These are phyloP conservation scores for Heliangelus exortis DNA, from an alignment of 2,797 vertebrate genomes.

Conservation along the genomic window DNA sequence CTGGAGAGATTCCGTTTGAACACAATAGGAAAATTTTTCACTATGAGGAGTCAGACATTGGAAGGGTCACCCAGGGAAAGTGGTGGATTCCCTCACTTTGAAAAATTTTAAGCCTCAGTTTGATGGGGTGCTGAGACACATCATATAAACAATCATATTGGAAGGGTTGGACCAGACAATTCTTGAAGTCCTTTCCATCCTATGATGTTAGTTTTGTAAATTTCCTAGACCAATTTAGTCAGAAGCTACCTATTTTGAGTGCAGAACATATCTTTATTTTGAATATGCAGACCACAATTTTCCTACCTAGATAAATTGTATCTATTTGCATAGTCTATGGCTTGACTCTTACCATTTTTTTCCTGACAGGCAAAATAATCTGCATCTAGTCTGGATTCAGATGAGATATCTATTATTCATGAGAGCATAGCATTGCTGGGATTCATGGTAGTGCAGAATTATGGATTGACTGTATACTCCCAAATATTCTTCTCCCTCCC, in stretches of 20 bases:
- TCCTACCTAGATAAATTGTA: not conserved
- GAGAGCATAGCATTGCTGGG: not conserved
- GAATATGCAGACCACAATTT: not conserved
- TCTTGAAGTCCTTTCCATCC: too few species aligned
- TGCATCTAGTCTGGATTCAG: not conserved
- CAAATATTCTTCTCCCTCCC: not conserved
- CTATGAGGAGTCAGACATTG: too few species aligned
- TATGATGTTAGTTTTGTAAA: not conserved
- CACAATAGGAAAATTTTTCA: too few species aligned
- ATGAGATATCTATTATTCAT: not conserved
- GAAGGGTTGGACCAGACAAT: too few species aligned
- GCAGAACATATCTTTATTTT: not conserved
- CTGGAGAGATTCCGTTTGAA: too few species aligned
- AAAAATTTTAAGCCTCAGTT: too few species aligned
- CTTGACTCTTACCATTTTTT: not conserved
- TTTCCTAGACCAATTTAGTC: not conserved
- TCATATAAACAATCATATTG: too few species aligned
- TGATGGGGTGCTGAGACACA: too few species aligned
- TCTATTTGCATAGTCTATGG: not conserved
- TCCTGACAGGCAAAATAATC: not conserved
- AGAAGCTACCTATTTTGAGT: not conserved
- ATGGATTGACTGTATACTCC: not conserved
- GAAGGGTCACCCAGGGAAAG: too few species aligned
- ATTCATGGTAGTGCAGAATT: not conserved
- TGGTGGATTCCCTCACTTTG: too few species aligned